phyloP scores from a whole-genome alignment of 1,140 invertebrate genomes.

The Caenorhabditis latens region DNA sequence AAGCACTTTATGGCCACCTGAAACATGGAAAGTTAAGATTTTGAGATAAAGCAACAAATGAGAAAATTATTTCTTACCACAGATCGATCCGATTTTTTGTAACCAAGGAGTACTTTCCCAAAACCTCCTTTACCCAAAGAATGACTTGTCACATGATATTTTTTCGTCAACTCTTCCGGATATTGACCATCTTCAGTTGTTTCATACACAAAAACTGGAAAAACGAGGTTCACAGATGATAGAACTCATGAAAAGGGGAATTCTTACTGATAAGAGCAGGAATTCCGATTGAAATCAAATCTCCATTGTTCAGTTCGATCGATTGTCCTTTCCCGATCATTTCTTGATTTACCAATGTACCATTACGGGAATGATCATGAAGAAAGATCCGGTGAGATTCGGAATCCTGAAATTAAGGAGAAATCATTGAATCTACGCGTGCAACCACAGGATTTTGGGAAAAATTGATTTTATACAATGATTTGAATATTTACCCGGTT shows the following conservation, averaged over 20 bases:
- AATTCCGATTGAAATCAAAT: conserved; percentile 35
- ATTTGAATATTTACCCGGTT: background rate
- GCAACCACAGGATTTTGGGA: background rate
- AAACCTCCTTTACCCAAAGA: conserved; percentile 38
- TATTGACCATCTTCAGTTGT: background rate
- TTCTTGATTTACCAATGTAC: conserved; percentile 30
- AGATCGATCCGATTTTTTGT: conserved; percentile 35
- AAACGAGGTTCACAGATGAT: background rate
- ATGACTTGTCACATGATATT: conserved; percentile 44
- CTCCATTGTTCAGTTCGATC: conserved; percentile 20
- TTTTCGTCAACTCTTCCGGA: conserved; percentile 20
- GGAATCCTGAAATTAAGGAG: background rate
- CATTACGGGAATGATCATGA: conserved; percentile 24
- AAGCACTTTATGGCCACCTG: conserved; percentile 6
- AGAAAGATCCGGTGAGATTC: conserved; percentile 17
- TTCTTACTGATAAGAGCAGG: conserved; percentile 20
- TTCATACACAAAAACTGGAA: conserved; percentile 40
- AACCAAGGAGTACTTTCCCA: conserved; percentile 22
- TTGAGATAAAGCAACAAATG: background rate
- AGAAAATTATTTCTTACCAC: background rate
- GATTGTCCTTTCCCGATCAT: conserved; percentile 40
- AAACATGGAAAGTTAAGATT: background rate
- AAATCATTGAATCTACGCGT: background rate
- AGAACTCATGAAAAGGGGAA: background rate
- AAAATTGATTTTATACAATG: no score